phyloP scores from a whole-genome alignment of 2,888 invertebrate genomes.

The Ennomos erosarius region DNA sequence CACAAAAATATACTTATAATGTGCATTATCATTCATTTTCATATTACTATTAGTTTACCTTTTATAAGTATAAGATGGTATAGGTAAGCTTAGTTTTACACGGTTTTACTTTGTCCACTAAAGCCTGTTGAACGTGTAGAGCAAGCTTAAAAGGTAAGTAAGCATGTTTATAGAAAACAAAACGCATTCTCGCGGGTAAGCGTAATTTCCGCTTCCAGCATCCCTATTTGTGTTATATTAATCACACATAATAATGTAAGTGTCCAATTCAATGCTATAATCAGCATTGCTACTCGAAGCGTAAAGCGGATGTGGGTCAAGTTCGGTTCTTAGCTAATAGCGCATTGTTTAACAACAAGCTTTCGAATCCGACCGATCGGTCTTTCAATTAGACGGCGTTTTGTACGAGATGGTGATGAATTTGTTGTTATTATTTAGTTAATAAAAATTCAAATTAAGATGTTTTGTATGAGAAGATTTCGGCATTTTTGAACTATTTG shows the following conservation, averaged over 20 bases:
- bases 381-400: constrained; percentile 24
- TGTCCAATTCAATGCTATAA: constrained; percentile 11
- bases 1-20: too few relatives aligned
- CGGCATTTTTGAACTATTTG: too few relatives aligned
- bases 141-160: too few relatives aligned
- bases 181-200: not conserved
- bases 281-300: constrained; percentile 19
- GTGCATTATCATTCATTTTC: too few relatives aligned
- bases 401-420: constrained; percentile 4
- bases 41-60: too few relatives aligned
- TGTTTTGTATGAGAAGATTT: too few relatives aligned
- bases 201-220: not conserved
- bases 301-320: constrained; percentile 33
- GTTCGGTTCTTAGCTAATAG: constrained; percentile 29
- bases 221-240: not conserved
- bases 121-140: too few relatives aligned
- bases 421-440: not conserved
- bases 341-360: constrained; percentile 32
- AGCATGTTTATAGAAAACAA: not conserved
- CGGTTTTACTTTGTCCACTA: too few relatives aligned
- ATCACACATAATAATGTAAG: not conserved
- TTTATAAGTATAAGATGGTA: too few relatives aligned
- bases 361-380: constrained; percentile 27
- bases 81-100: too few relatives aligned
- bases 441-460: not conserved